Conservation (phyloP, 2,888 invertebrate species). For the Herminia tarsipennalis region DNA sequence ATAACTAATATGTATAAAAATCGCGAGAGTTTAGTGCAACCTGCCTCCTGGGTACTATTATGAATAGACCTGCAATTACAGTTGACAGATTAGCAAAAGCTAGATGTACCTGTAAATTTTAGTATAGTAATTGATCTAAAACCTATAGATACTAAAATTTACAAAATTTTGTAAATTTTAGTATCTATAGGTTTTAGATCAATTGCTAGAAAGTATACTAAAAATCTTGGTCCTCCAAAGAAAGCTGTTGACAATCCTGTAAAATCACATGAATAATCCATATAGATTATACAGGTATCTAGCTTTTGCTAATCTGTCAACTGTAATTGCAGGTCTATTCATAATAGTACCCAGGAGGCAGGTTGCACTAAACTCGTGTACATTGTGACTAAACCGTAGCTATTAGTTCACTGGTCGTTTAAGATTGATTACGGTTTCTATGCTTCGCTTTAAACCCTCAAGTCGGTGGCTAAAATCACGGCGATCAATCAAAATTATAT, state of each 20-base stretch:
- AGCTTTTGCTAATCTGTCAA: background rate
- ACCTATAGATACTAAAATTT: no score
- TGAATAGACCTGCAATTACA: conserved; percentile 4
- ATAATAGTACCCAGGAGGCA: background rate
- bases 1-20: no score
- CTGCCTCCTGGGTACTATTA: background rate
- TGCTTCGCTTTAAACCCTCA: conserved; percentile 64
- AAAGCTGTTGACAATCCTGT: no score
- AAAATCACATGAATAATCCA: no score
- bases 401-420: conserved; percentile 47
- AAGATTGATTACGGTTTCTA: conserved; percentile 64
- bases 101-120: no score
- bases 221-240: no score
- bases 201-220: no score
- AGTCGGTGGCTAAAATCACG: conserved; percentile 59
- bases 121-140: no score
- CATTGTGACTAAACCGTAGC: conserved; percentile 32
- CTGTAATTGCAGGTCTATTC: conserved; percentile 2
- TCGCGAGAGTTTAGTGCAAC: conserved; percentile 35
- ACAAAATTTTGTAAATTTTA: no score
- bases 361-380: conserved; percentile 32
- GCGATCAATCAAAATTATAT: conserved; percentile 84
- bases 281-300: no score
- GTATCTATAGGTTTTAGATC: no score
- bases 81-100: background rate